Evolutionary conservation across 2,113 vertebrate genomes (phyloP).

Genomic region (Spermophilus dauricus): DNA sequence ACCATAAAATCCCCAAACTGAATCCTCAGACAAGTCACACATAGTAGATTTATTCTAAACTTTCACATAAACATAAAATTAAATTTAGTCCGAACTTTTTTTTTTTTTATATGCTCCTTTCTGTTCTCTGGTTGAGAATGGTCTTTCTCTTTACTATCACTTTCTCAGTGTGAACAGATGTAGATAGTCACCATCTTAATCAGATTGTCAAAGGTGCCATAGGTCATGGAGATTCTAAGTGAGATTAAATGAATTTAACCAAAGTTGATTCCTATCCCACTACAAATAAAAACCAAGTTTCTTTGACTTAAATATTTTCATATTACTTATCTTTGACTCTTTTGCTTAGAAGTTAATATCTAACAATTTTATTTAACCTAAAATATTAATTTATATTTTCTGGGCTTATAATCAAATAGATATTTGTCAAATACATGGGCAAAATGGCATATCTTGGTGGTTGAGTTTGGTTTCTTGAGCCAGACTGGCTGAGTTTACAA

Average conservation of each 20-base stretch:
- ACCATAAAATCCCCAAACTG: background rate
- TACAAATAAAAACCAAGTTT: background rate
- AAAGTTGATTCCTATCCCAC: background rate
- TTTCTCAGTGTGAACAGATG: background rate
- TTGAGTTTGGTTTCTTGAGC: background rate
- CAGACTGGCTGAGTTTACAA: background rate
- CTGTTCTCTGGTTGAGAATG: background rate
- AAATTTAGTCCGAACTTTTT: background rate
- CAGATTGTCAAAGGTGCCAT: background rate
- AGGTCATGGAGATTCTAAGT: background rate
- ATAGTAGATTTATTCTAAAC: slow-evolving; percentile 18
- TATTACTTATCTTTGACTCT: background rate
- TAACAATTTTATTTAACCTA: slow-evolving; percentile 1
- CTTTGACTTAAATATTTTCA: background rate
- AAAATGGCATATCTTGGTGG: background rate
- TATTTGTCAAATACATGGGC: background rate
- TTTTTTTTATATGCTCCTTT: background rate
- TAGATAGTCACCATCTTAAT: background rate
- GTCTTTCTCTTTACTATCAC: background rate
- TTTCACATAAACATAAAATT: background rate
- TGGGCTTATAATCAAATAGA: background rate
- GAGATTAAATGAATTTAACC: slow-evolving; percentile 4
- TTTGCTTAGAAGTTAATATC: background rate
- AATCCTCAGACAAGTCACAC: background rate
- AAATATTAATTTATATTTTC: background rate